Percentiles rank a stretch among this genome's conserved stretches.
Conservation (phyloP, 2,888 invertebrate genomes). For the Balanococcus diminutus region DNA sequence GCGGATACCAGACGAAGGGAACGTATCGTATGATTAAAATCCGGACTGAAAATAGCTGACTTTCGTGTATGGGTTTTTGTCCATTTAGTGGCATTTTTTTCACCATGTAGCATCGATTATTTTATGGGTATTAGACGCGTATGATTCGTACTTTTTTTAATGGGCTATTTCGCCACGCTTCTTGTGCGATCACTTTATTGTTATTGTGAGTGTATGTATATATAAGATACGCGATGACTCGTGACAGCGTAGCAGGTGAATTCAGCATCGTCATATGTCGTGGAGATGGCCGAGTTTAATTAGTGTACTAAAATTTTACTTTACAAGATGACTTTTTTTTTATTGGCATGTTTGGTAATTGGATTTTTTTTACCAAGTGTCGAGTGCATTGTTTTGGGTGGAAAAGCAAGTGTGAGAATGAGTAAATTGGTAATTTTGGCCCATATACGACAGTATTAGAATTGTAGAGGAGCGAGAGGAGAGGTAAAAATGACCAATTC, state of each 20-base stretch:
- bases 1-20: neutral
- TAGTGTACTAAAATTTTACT: neutral
- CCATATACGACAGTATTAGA: no score
- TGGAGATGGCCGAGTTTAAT: constrained; percentile 2
- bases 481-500: no score
- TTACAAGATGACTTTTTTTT: neutral
- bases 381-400: neutral
- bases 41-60: neutral
- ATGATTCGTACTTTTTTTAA: neutral
- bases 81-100: neutral
- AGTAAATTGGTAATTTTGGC: no score
- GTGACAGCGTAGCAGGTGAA: neutral
- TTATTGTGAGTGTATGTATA: no score
- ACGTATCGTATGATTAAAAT: neutral
- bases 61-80: neutral
- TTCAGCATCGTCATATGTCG: neutral
- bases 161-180: neutral
- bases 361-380: neutral
- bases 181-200: neutral
- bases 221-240: neutral
- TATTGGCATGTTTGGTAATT: no score
- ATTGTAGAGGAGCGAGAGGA: no score
- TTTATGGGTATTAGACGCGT: neutral
- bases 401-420: no score
- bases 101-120: neutral